These are phyloP conservation scores for Cathartes aura DNA, from an alignment of 2,113 vertebrate species.

Conservation along the genomic window DNA sequence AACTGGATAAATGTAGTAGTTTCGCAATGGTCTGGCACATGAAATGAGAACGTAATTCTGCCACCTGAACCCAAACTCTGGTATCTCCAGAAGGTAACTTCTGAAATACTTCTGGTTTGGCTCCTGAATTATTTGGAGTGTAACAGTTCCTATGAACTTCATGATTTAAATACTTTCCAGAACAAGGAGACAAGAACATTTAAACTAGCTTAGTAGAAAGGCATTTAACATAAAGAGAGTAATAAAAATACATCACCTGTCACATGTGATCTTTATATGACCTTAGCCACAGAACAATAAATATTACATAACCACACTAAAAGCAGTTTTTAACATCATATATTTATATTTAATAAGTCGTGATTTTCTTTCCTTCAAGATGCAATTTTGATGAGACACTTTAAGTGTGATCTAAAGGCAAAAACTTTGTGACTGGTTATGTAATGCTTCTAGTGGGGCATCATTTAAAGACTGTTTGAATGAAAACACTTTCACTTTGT, in stretches of 20 bases:
- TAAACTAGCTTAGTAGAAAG: slow-evolving; percentile 59
- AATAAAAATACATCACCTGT: slow-evolving; percentile 65
- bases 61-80: background rate
- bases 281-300: slow-evolving; percentile 68
- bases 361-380: slow-evolving; percentile 69
- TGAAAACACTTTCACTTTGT: background rate
- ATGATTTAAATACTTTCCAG: slow-evolving; percentile 56
- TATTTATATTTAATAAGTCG: slow-evolving; percentile 71
- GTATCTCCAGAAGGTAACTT: slow-evolving; percentile 7
- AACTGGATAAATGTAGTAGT: background rate
- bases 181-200: slow-evolving; percentile 66
- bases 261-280: slow-evolving; percentile 69
- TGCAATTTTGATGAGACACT: slow-evolving; percentile 72
- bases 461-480: slow-evolving; percentile 30
- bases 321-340: slow-evolving; percentile 62
- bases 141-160: slow-evolving; percentile 34
- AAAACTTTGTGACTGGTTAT: slow-evolving; percentile 67
- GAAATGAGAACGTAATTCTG: background rate
- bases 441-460: slow-evolving; percentile 58
- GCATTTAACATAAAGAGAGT: slow-evolving; percentile 62
- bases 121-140: slow-evolving; percentile 53
- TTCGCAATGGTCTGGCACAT: background rate
- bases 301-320: slow-evolving; percentile 70
- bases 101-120: slow-evolving; percentile 29
- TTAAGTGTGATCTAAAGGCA: slow-evolving; percentile 66